Percentiles rank a stretch among this genome's conserved stretches.
These are phyloP conservation scores for Danio choprae DNA, from an alignment of 2,797 vertebrate species.

Conservation along the genomic window DNA sequence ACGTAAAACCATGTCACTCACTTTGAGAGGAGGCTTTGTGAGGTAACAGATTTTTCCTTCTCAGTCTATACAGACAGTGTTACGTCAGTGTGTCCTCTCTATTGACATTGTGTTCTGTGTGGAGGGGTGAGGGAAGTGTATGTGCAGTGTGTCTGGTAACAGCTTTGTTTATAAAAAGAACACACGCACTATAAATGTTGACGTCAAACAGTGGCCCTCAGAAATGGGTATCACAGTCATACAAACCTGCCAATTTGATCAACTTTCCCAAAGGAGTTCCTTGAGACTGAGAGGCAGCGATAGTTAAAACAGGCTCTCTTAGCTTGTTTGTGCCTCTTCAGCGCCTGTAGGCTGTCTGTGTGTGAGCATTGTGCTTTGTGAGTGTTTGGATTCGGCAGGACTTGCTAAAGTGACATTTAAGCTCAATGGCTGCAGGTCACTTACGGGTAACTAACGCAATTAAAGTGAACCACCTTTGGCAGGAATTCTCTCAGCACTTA, in stretches of 20 bases:
- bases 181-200: constrained; percentile 16
- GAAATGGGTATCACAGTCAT: constrained; percentile 15
- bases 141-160: constrained; percentile 34
- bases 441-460: constrained; percentile 69
- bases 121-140: constrained; percentile 28
- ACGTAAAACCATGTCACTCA: not conserved
- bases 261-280: not conserved
- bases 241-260: constrained; percentile 5
- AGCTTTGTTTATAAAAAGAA: constrained; percentile 20
- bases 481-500: constrained; percentile 60
- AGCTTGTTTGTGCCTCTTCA: constrained; percentile 36
- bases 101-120: constrained; percentile 56
- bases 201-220: constrained; percentile 6
- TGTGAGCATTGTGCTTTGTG: constrained; percentile 36
- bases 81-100: constrained; percentile 53
- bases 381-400: constrained; percentile 51
- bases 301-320: constrained; percentile 10
- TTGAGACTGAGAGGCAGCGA: constrained; percentile 12
- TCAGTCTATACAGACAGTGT: constrained; percentile 39
- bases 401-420: constrained; percentile 71
- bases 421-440: constrained; percentile 60
- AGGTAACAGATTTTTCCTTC: constrained; percentile 49
- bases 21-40: constrained; percentile 39
- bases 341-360: constrained; percentile 24
- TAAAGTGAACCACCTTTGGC: constrained; percentile 62